Base-by-base conservation (phyloP, 2,888 invertebrate genomes). In the Synergus laeviventris region DNA sequence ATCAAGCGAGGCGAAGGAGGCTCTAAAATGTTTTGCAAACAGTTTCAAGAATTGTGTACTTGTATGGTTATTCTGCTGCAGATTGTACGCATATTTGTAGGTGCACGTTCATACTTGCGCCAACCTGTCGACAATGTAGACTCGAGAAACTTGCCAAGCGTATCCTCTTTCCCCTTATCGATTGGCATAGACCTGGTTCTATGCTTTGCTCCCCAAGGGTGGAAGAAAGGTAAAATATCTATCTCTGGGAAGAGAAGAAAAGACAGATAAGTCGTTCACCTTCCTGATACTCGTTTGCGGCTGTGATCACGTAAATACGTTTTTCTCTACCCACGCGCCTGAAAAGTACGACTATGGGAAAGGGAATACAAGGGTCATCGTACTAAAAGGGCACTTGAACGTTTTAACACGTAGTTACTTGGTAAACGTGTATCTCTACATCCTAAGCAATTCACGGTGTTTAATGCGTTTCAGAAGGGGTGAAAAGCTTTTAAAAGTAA, bases 1-100 rank as follows among this genome's bases (percentile, higher is more conserved):
- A 74, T 74, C 74, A 77, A 76, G 78, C 75, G 78, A 78, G 79
- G 76, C 79, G 76, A 79, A 79, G 74, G 74, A 81, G 78, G 76
- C 74, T 76, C 73, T 76, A 76, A 81, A 81, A 31, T 66, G 75
- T 75, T 78, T 56, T 54, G 73, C 78, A 78, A 79, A 78, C 78
- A 76, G 73, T 81, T 77, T 76, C 73, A 74, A 66, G 36, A 79
- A 73, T n/a, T 49, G n/a, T 9, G 8, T n/a, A 49, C 7, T n/a
- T n/a, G n/a, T 49, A n/a, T 49, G 8, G 7, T 49, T 49, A 14
- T 7, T 49, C 7, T 45, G 45, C 7, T 7, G n/a, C n/a, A n/a
- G 8, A n/a, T 49, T 49, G n/a, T n/a, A n/a, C 49, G 49, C 8
- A 7, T 14, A 49, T 49, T 31, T 31, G 31, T 31, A 31, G 5